A percentile compares a stretch with the other conserved stretches of the same genome.
These are phyloP conservation scores for Strigops habroptila DNA, from an alignment of 2,113 vertebrate genomes.

Conservation along the genomic window DNA sequence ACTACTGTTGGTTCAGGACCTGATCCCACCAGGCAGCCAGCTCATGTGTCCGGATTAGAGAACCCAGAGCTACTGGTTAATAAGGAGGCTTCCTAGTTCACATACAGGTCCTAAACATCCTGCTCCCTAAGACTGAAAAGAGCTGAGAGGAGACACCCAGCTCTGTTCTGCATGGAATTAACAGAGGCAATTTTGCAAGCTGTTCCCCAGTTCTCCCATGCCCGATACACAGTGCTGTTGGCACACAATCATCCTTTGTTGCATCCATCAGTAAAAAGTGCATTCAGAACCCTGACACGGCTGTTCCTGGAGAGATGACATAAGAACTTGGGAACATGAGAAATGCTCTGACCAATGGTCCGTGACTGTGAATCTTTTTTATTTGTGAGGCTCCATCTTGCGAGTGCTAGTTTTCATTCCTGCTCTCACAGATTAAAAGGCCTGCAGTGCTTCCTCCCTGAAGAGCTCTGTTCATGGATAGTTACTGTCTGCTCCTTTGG, in stretches of 20 bases:
- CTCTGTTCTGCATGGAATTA: not conserved
- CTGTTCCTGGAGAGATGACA: not conserved
- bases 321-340: not conserved
- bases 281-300: not conserved
- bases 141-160: not conserved
- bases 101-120: not conserved
- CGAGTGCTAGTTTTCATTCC: not conserved
- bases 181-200: not conserved
- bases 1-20: not conserved
- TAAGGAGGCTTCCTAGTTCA: not conserved
- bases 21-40: not conserved
- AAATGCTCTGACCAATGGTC: not conserved
- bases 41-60: rapidly evolving
- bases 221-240: no score
- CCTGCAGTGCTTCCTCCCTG: not conserved
- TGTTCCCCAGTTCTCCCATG: not conserved
- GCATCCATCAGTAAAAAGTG: not conserved
- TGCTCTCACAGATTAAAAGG: not conserved
- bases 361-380: not conserved
- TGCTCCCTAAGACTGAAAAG: rapidly evolving
- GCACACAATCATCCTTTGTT: not conserved
- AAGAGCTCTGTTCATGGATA: not conserved
- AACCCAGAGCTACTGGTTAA: not conserved
- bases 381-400: not conserved
- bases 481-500: not conserved